These are phyloP conservation scores for Cephalopachus bancanus DNA, from an alignment of 2,797 vertebrate species.

Conservation along the genomic window DNA sequence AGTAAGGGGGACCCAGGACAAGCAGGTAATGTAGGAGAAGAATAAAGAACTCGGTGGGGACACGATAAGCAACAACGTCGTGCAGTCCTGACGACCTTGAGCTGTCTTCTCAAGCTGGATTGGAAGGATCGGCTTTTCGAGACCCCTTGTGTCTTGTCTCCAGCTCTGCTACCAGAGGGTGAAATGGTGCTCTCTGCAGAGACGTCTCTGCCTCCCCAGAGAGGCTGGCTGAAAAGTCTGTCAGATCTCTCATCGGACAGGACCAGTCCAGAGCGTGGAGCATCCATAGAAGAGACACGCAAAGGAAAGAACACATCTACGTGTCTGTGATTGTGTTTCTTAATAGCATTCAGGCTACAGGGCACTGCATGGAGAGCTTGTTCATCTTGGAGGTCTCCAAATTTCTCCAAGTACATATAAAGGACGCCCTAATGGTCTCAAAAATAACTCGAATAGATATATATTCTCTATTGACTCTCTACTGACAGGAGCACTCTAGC, in stretches of 20 bases:
- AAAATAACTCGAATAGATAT: background rate
- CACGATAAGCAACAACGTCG: too few relatives aligned
- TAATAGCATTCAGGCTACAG: background rate
- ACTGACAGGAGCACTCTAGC: too few relatives aligned
- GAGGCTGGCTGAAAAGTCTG: background rate
- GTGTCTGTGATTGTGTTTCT: background rate
- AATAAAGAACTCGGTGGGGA: background rate
- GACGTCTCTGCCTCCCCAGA: background rate
- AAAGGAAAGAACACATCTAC: background rate
- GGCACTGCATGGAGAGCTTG: background rate
- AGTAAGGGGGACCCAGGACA: background rate
- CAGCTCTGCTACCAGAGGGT: too few relatives aligned
- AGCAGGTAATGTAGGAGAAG: background rate
- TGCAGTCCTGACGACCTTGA: accelerated
- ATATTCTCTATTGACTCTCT: too few relatives aligned
- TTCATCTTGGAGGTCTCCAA: background rate
- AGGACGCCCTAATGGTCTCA: background rate
- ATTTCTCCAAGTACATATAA: slow-evolving; percentile 3
- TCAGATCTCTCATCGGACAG: background rate
- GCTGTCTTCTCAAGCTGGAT: background rate
- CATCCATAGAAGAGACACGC: background rate
- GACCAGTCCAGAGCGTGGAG: background rate
- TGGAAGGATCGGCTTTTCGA: background rate
- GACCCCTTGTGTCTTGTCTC: background rate
- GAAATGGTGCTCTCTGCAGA: accelerated